Conservation (phyloP, 2,113 vertebrate genomes). For the Brachypodius melanocephalos region DNA sequence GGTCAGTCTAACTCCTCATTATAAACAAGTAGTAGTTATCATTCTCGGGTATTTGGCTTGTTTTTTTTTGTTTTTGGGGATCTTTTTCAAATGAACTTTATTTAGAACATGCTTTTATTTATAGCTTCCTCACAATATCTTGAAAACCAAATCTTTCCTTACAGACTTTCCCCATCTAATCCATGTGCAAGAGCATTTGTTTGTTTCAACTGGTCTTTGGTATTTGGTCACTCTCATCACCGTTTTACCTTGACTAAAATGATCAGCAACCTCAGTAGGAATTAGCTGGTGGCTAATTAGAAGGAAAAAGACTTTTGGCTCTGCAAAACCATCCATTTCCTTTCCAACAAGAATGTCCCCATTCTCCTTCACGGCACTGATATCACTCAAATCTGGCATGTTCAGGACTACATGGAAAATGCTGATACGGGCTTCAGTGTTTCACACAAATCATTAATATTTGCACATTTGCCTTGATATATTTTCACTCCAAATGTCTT, state of each 20-base stretch:
- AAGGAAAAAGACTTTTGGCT: not conserved
- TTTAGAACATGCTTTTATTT: not conserved
- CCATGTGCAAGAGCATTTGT: not conserved
- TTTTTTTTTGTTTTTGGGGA: no score
- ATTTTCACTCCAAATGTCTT: not conserved
- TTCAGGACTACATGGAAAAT: not conserved
- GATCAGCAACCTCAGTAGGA: not conserved
- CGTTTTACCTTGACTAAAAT: not conserved
- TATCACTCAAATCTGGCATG: not conserved
- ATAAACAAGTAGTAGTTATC: not conserved
- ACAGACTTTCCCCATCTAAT: not conserved
- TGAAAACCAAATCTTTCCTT: not conserved
- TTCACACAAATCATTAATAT: not conserved
- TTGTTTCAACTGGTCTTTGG: not conserved
- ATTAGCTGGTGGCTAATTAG: not conserved
- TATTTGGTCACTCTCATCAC: not conserved
- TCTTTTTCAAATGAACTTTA: not conserved
- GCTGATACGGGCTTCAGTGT: not conserved
- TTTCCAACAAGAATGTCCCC: not conserved
- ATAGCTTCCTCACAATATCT: not conserved
- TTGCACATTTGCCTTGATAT: not conserved
- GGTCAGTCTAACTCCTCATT: not conserved
- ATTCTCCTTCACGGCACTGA: not conserved
- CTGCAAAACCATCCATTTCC: not conserved
- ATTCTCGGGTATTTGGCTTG: not conserved